Base-by-base conservation (phyloP, 1,140 invertebrate species). In the Drosophila guanche region DNA sequence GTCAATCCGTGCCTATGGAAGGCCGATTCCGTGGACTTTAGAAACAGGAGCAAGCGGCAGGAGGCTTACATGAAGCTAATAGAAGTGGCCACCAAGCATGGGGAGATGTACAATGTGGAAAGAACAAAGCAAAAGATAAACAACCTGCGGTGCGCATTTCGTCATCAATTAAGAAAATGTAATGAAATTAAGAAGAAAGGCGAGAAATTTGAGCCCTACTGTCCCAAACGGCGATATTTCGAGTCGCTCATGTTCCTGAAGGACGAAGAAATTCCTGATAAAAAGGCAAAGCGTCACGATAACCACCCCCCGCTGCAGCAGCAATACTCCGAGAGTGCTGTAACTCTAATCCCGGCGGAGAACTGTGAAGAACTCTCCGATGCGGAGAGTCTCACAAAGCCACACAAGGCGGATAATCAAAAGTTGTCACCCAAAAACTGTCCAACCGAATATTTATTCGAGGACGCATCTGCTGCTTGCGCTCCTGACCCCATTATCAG, bases 41-140 rank as follows among this genome's bases (percentile, higher is more conserved):
- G 90, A 40, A 91, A 91, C 58, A 68, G 90, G 27, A 73, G 52
- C 8, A 79, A 76, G 14, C 70, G 90, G 20, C 90, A 91, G 48
- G 90, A 91, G 52, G 90, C 90, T 2, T 91, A 91, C 50, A 71
- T 81, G 53, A 91, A 86, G 59, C 74, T 91, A 55, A 91, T 91
- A 51, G 85, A 83, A 40, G 90, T 91, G 12, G 90, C 90, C 1
- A 86, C 76, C 12, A 90, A 88, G 76, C 90, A 91, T 74, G 90
- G 90, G 5, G 90, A 91, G 57, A 62, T 79, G 27, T 91, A 91
- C 59, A 91, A 91, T 58, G 86, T 91, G 20, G 90, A 91, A 53
- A 71, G 90, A 66, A 91, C 90, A 12, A 91, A 91, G 66, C 90
- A 91, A 70, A 91, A 91, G 77, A 91, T 91, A 59, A 91, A 91